Conservation (phyloP, 2,888 invertebrate species). For the Dryococelus australis region DNA sequence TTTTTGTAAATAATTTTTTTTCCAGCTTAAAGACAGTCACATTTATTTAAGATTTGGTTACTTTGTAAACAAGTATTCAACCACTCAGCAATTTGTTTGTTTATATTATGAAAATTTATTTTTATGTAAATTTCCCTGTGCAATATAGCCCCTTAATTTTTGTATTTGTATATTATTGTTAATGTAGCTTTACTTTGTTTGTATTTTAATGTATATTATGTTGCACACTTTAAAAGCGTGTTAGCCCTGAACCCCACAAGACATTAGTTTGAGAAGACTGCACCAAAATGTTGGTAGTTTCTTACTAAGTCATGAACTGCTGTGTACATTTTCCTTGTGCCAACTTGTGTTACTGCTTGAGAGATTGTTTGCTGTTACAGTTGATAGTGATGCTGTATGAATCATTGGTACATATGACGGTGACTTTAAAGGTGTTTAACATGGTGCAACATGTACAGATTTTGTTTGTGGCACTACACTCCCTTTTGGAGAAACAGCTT, state of each 20-base stretch:
- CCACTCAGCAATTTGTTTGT: not conserved
- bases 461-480: not conserved
- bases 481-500: not conserved
- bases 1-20: no score
- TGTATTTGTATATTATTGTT: not conserved
- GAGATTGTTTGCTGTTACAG: not conserved
- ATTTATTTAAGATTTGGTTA: no score
- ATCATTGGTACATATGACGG: not conserved
- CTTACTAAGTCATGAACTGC: not conserved
- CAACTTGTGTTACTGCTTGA: not conserved
- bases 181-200: not conserved
- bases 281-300: not conserved
- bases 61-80: not conserved
- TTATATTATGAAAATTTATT: not conserved
- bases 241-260: not conserved
- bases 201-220: not conserved
- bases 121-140: not conserved
- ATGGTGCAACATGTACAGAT: not conserved
- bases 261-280: not conserved
- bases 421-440: not conserved
- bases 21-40: no score
- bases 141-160: not conserved
- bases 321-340: conserved; percentile 16
- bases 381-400: not conserved
- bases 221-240: conserved; percentile 12